Base-by-base conservation (phyloP, 2,888 invertebrate genomes). In the Azorinus chamasolen region DNA sequence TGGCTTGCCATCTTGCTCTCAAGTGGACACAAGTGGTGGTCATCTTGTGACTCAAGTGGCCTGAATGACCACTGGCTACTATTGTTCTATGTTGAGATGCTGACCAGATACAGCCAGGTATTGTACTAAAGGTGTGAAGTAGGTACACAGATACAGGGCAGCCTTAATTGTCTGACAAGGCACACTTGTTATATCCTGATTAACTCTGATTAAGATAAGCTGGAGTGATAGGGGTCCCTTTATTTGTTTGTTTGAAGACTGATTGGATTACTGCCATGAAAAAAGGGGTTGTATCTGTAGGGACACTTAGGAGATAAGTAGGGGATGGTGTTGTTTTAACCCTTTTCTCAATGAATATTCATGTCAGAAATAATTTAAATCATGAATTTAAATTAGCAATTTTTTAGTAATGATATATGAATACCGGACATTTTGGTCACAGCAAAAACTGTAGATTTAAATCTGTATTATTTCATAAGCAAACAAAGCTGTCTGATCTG, bases 191-290 rank as follows among this genome's bases (percentile, higher is more conserved):
- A 24, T n/a, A 22, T 50, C 24, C 20, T 45, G 45, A 20, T 53
- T 24, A 50, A 22, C 20, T 20, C 20, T 45, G 45, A 20, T 53
- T 24, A 50, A 18, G 53, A 27, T 18, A 53, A n/a, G 14, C 20
- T 41, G 54, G 43, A 20, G 25, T 50, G 48, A 48, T 63, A 70
- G 66, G 63, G 66, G 77, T 46, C 51, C 61, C 63, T 62, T 65
- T 71, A 63, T 66, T 55, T 55, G 46, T 57, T 63, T 63, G 68
- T 77, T 77, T 72, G 77, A 77, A 68, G 71, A 66, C 71, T 77
- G 61, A 77, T 77, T 72, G 58, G 68, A 77, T 77, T 77, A 77
- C 77, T 68, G 77, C 58, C 77, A 77, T 57, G 32, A 6, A 32
- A 32, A 32, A 32, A 32, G 32, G 32, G 32, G 4, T n/a, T n/a